A percentile compares a stretch with the other conserved stretches of the same genome.
These are phyloP conservation scores for Protomyctophum bolini DNA, from an alignment of 2,113 vertebrate species.

Conservation along the genomic window DNA sequence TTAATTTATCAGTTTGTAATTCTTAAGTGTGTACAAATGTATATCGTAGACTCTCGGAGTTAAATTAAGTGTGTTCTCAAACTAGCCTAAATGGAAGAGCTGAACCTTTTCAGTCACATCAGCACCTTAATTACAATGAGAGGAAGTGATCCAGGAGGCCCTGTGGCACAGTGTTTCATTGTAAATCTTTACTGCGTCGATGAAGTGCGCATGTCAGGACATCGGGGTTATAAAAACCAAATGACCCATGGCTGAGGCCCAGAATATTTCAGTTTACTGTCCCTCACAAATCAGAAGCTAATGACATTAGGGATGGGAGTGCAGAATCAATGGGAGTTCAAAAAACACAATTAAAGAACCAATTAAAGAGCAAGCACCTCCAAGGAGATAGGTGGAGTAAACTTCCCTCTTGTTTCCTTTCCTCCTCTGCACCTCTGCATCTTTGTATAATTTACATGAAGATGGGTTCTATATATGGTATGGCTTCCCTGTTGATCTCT, in stretches of 20 bases:
- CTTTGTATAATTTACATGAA: neutral
- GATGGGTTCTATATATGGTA: too few species aligned
- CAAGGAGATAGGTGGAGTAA: conserved; percentile 43
- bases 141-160: conserved; percentile 16
- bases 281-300: conserved; percentile 62
- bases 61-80: too few species aligned
- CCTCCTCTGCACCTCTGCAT: conserved; percentile 30
- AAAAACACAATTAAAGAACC: conserved; percentile 69
- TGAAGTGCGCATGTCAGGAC: conserved; percentile 44
- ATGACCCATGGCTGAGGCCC: conserved; percentile 40
- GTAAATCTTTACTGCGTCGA: conserved; percentile 54
- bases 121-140: conserved; percentile 36
- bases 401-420: conserved; percentile 28
- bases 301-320: conserved; percentile 56
- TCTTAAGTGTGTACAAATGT: too few species aligned
- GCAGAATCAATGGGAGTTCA: conserved; percentile 59
- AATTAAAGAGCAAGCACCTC: conserved; percentile 54
- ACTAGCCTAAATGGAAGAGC: neutral
- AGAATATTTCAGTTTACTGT: conserved; percentile 57
- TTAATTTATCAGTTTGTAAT: too few species aligned
- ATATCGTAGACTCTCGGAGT: too few species aligned
- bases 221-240: conserved; percentile 60
- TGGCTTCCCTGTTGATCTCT: too few species aligned
- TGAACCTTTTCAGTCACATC: conserved; percentile 9
- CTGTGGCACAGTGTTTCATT: conserved; percentile 26